Conservation (phyloP, 2,113 vertebrate species). For the Zosterops pallidus region DNA sequence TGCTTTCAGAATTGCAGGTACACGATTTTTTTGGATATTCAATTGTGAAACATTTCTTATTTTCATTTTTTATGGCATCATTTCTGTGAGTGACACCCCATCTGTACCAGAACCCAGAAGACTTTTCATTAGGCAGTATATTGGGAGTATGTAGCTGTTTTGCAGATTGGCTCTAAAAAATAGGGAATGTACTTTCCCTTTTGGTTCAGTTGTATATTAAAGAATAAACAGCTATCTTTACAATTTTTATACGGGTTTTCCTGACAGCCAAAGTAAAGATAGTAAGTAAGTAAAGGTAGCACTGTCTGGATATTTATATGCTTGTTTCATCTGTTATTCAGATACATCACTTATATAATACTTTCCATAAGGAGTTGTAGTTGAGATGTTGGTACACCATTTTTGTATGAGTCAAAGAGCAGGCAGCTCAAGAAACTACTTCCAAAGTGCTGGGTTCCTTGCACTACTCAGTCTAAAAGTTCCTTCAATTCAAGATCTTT, state of each 20-base stretch:
- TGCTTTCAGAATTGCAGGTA: not conserved
- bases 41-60: not conserved
- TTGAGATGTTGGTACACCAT: not conserved
- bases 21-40: constrained; percentile 35
- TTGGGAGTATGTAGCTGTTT: constrained; percentile 8
- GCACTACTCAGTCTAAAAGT: not conserved
- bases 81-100: not conserved
- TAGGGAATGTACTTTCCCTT: not conserved
- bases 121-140: constrained; percentile 16
- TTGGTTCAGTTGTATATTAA: not conserved
- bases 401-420: not conserved
- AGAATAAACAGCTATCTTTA: not conserved
- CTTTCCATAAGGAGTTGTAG: not conserved
- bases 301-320: not conserved
- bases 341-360: not conserved
- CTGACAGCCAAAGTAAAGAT: not conserved
- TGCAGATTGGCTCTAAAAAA: constrained; percentile 1
- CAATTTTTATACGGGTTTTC: not conserved
- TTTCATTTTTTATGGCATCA: constrained; percentile 51
- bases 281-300: not conserved
- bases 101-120: not conserved
- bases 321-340: constrained; percentile 24
- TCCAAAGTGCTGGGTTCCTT: not conserved
- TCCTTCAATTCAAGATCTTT: not conserved
- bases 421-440: not conserved